These are phyloP conservation scores for Apamea anceps DNA, from an alignment of 2,888 invertebrate species.

Conservation along the genomic window DNA sequence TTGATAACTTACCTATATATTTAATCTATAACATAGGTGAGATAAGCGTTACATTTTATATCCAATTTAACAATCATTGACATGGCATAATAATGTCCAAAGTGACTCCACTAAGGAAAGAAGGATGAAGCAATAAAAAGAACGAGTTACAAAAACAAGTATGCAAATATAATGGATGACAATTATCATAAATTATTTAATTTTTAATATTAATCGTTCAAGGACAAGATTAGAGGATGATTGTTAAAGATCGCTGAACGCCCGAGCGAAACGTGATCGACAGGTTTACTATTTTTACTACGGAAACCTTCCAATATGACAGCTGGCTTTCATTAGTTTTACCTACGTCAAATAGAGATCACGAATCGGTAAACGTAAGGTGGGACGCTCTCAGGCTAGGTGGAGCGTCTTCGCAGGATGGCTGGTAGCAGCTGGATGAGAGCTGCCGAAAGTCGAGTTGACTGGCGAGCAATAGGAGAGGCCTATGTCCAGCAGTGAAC, in stretches of 20 bases:
- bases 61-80: too few species aligned
- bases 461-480: too few species aligned
- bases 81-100: conserved; percentile 18
- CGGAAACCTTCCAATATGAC: conserved; percentile 11
- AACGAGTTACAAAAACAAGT: conserved; percentile 40
- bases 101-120: conserved; percentile 15
- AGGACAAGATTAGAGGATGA: conserved; percentile 35
- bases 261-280: conserved; percentile 19
- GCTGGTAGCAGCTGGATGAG: too few species aligned
- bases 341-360: not conserved
- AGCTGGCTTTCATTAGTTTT: conserved; percentile 20
- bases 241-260: conserved; percentile 33
- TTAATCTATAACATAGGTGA: too few species aligned
- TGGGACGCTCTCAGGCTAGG: too few species aligned
- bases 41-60: too few species aligned
- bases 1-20: too few species aligned
- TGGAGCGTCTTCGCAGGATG: too few species aligned
- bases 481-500: too few species aligned
- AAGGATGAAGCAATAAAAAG: conserved; percentile 33
- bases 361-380: too few species aligned
- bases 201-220: conserved; percentile 47
- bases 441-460: too few species aligned
- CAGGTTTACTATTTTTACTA: conserved; percentile 23
- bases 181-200: conserved; percentile 49
- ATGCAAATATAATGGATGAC: conserved; percentile 42